Conservation (phyloP, 2,797 vertebrate genomes). For the Babyrousa celebensis region DNA sequence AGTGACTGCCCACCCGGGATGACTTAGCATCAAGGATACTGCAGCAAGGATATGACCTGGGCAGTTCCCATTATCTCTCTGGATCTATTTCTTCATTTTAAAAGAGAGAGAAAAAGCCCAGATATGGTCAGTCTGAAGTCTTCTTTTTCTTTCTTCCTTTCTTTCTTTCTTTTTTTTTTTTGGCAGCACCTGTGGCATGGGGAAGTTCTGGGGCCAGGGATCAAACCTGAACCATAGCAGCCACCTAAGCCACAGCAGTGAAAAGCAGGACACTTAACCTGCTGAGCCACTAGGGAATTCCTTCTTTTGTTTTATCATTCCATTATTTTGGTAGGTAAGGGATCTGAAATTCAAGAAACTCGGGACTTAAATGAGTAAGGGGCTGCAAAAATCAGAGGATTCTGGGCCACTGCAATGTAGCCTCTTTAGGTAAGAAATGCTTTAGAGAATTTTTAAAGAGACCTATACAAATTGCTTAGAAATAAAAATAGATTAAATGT, state of each 20-base stretch:
- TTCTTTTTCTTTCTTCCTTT: background rate
- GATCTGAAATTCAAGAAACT: background rate
- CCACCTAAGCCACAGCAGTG: no score
- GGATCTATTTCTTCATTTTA: background rate
- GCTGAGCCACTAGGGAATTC: no score
- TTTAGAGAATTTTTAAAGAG: background rate
- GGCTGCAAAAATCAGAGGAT: conserved; percentile 4
- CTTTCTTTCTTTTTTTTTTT: no score
- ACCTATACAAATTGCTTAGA: background rate
- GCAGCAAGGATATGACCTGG: background rate
- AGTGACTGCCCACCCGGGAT: background rate
- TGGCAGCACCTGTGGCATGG: no score
- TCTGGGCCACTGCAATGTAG: background rate
- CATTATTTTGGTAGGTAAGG: conserved; percentile 4
- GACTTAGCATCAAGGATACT: background rate
- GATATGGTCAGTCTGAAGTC: background rate
- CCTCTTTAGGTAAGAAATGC: background rate
- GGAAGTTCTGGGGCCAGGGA: no score
- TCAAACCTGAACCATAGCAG: no score
- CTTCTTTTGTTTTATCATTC: conserved; percentile 48
- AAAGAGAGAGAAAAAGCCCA: background rate
- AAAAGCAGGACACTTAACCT: no score
- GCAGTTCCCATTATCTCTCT: background rate
- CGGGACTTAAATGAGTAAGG: background rate
- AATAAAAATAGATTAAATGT: conserved; percentile 24